These are phyloP conservation scores for Lordiphosa fenestrarum DNA, from an alignment of 2,888 invertebrate genomes.

Conservation along the genomic window DNA sequence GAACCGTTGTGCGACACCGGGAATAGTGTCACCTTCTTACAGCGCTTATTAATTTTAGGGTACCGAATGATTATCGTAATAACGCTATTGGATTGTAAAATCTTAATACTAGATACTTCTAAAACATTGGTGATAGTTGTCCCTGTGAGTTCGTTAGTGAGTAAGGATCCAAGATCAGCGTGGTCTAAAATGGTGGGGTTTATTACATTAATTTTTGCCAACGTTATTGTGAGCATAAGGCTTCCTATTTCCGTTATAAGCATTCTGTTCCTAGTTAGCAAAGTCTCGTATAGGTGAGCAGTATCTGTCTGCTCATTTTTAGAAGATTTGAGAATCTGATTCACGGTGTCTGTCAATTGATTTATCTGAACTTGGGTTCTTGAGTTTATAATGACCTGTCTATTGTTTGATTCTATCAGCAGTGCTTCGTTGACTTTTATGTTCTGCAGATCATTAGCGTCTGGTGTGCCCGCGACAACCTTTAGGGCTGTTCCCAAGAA, in stretches of 20 bases:
- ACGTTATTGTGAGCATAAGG: slow-evolving; percentile 3
- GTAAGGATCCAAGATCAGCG: no score
- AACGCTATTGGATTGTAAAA: no score
- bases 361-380: slow-evolving; percentile 4
- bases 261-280: slow-evolving; percentile 3
- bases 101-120: no score
- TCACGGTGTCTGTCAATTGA: slow-evolving; percentile 4
- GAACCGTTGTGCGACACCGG: no score
- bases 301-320: background rate
- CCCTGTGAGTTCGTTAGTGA: no score
- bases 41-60: no score
- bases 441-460: background rate
- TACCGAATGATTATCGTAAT: no score
- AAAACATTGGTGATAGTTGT: no score
- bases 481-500: slow-evolving; percentile 8
- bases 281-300: background rate
- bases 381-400: slow-evolving; percentile 1
- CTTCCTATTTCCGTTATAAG: slow-evolving; percentile 2
- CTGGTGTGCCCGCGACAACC: slow-evolving; percentile 9
- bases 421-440: background rate
- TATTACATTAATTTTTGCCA: background rate
- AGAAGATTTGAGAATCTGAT: slow-evolving; percentile 1
- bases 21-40: no score
- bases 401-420: slow-evolving; percentile 7
- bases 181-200: background rate